These are phyloP conservation scores for Cyclopterus lumpus DNA, from an alignment of 2,797 vertebrate species.

Conservation along the genomic window DNA sequence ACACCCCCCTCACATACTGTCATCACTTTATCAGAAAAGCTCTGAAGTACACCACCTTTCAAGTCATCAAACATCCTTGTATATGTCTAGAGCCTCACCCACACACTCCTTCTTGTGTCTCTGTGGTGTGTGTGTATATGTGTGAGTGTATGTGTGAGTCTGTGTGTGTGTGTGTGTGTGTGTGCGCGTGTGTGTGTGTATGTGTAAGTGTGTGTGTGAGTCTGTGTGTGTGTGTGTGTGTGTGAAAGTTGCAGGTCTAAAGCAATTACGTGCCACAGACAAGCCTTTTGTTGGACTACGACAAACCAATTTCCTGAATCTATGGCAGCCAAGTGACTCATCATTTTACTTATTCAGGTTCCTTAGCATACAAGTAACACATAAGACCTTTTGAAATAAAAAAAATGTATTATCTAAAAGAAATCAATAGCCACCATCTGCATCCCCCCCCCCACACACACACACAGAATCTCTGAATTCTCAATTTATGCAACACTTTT, in stretches of 20 bases:
- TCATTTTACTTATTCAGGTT: conserved; percentile 68
- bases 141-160: conserved; percentile 23
- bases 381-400: conserved; percentile 51
- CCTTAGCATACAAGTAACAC: conserved; percentile 67
- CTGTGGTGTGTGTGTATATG: conserved; percentile 20
- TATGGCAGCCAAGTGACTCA: conserved; percentile 71
- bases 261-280: conserved; percentile 64
- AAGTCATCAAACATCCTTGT: conserved; percentile 52
- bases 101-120: conserved; percentile 21
- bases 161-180: background rate
- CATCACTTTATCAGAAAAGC: conserved; percentile 54
- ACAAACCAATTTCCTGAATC: conserved; percentile 80
- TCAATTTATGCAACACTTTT: conserved; percentile 53
- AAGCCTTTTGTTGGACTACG: conserved; percentile 70
- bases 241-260: conserved; percentile 60
- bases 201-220: conserved; percentile 20
- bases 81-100: conserved; percentile 28
- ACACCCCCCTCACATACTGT: conserved; percentile 25
- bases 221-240: background rate
- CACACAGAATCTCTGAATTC: conserved; percentile 45
- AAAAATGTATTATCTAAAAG: conserved; percentile 73
- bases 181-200: conserved; percentile 10
- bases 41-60: conserved; percentile 62
- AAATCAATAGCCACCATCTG: conserved; percentile 68
- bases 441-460: background rate